Evolutionary conservation across 2,113 vertebrate genomes (phyloP), one percentile per base, ranked within the genome.

Genomic region (Furnarius figulus): DNA sequence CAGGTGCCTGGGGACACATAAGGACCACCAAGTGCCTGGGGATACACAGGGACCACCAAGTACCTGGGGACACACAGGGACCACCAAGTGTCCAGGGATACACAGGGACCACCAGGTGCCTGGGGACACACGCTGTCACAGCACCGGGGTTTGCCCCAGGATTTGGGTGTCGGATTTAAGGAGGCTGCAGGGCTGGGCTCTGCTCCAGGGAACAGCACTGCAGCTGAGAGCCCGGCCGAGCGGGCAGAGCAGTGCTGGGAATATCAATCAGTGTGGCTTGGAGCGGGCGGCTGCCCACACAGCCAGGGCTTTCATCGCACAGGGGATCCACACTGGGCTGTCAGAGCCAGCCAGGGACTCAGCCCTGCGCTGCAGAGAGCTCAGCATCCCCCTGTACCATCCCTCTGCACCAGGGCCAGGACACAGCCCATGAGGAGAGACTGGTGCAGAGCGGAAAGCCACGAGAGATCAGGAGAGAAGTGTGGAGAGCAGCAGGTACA

Each of bases 231-330:
- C 91, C 86, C 6, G 14, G 90, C 85, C 30, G 92, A 93, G 94
- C 68, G 27, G 93, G 95, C 95, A 95, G 89, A 90, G 95, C 86
- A 56, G 93, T 96, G 97, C 95, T 44, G 90, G 92, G 97, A 97
- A 97, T 97, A 96, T 96, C 95, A 97, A 97, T 97, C 92, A 97
- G 95, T 5, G 11, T 1, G 27, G 33, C 84, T 92, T 87, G 96
- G 95, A 95, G 40, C 13, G 0, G 70, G 74, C 11, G 19, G 74
- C 81, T 47, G 39, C 80, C 59, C 85, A 71, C 87, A 93, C 89
- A 97, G 93, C 93, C 91, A 86, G 78, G 0, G 89, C 92, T 95
- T 97, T 93, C 94, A 96, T 91, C 12, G 24, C 61, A 8, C 84
- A 10, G 35, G 79, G 87, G 50, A 92, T 52, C 87, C 76, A 42